Evolutionary conservation across 2,113 vertebrate genomes (phyloP).

Genomic region (Tor tambroides): DNA sequence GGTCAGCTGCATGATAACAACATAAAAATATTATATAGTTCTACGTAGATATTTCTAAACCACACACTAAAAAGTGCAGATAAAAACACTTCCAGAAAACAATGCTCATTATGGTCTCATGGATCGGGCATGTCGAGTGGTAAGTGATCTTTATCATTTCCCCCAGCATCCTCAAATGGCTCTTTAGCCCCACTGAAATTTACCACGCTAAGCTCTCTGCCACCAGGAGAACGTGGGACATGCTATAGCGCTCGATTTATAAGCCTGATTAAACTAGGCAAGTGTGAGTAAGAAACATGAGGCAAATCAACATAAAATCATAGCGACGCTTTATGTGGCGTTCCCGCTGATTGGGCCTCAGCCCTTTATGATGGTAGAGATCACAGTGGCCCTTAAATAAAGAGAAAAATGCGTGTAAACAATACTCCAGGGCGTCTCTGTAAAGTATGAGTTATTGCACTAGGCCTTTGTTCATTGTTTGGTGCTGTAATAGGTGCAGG

Average conservation of each 20-base stretch:
- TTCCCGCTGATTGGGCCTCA: constrained; percentile 69
- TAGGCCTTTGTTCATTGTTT: not conserved
- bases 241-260: constrained; percentile 68
- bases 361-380: constrained; percentile 46
- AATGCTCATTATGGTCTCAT: constrained; percentile 78
- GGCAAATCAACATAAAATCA: constrained; percentile 68
- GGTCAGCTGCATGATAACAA: not conserved
- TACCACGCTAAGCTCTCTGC: constrained; percentile 73
- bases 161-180: constrained; percentile 65
- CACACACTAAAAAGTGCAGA: not conserved
- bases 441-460: not conserved
- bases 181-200: constrained; percentile 72
- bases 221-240: constrained; percentile 67
- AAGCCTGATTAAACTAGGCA: constrained; percentile 75
- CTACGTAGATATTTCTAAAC: not conserved
- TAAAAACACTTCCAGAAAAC: constrained; percentile 58
- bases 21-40: not conserved
- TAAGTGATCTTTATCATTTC: constrained; percentile 79
- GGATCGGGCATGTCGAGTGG: constrained; percentile 76
- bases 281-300: constrained; percentile 70
- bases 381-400: constrained; percentile 70
- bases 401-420: constrained; percentile 39
- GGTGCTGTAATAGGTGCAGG: not conserved
- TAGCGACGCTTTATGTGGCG: constrained; percentile 60
- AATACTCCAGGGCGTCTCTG: constrained; percentile 14